A percentile compares a stretch with the other conserved stretches of the same genome.
Evolutionary conservation across 2,113 vertebrate species (phyloP).

Genomic region (Mesembrinibis cayennensis): DNA sequence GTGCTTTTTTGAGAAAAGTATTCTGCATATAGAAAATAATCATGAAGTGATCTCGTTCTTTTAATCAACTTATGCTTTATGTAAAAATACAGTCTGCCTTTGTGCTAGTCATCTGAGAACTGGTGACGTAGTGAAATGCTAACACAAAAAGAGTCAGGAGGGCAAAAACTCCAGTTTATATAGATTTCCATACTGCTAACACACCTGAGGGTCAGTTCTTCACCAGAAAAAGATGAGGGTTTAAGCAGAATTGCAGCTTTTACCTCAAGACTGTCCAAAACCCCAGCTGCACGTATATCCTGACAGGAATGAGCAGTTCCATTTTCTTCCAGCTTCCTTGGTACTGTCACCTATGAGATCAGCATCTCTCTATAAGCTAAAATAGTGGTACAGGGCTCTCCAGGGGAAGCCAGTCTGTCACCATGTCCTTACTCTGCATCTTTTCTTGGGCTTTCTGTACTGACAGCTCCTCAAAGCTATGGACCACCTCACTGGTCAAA

Average conservation of each 20-base stretch:
- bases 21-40: not conserved
- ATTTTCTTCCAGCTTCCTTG: not conserved
- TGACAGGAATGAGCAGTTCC: not conserved
- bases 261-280: not conserved
- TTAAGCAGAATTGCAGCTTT: not conserved
- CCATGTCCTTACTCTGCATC: not conserved
- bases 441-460: not conserved
- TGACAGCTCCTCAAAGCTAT: not conserved
- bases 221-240: not conserved
- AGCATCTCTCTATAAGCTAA: not conserved
- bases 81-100: not conserved
- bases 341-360: accelerated
- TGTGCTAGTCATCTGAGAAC: not conserved
- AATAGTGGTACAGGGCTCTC: not conserved
- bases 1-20: not conserved
- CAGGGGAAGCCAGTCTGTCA: not conserved
- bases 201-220: not conserved
- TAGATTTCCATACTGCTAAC: not conserved
- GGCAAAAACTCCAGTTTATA: not conserved
- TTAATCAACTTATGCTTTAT: not conserved
- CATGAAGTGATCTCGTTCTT: not conserved
- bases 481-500: not conserved
- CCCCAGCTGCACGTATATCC: not conserved
- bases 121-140: not conserved
- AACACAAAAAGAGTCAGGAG: not conserved